Percentiles rank a stretch among this genome's conserved stretches.
Conservation (phyloP, 2,888 invertebrate species). For the Cactoblastis cactorum region DNA sequence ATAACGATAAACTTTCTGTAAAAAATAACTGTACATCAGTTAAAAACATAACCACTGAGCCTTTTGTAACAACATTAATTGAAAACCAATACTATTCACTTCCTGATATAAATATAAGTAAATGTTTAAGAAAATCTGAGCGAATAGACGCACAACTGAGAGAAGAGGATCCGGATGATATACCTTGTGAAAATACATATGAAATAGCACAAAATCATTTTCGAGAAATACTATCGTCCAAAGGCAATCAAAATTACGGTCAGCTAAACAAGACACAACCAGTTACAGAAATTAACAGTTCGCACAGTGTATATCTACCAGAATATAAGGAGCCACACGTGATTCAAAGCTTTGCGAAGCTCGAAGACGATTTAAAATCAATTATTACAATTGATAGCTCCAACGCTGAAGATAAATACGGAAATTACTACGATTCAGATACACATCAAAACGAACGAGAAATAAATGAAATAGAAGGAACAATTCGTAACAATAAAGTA, state of each 20-base stretch:
- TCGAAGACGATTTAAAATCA: slow-evolving; percentile 72
- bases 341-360: slow-evolving; percentile 59
- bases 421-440: slow-evolving; percentile 50
- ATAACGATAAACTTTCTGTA: slow-evolving; percentile 58
- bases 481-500: slow-evolving; percentile 69
- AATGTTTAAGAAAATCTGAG: slow-evolving; percentile 84
- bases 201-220: slow-evolving; percentile 70
- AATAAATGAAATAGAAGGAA: slow-evolving; percentile 74
- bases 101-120: slow-evolving; percentile 84
- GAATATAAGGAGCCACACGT: slow-evolving; percentile 55
- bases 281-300: slow-evolving; percentile 37
- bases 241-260: slow-evolving; percentile 58
- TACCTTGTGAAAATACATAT: slow-evolving; percentile 64
- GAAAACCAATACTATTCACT: slow-evolving; percentile 86
- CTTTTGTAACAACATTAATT: slow-evolving; percentile 72
- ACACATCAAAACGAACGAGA: slow-evolving; percentile 74
- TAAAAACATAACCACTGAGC: slow-evolving; percentile 72
- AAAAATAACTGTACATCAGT: slow-evolving; percentile 61
- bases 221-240: slow-evolving; percentile 56
- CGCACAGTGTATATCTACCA: slow-evolving; percentile 41
- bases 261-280: slow-evolving; percentile 58
- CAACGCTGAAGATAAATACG: slow-evolving; percentile 59
- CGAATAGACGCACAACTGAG: slow-evolving; percentile 85
- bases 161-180: slow-evolving; percentile 68
- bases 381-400: slow-evolving; percentile 70